Base-by-base conservation (phyloP, 2,888 invertebrate genomes). In the Nasonovia ribisnigri region DNA sequence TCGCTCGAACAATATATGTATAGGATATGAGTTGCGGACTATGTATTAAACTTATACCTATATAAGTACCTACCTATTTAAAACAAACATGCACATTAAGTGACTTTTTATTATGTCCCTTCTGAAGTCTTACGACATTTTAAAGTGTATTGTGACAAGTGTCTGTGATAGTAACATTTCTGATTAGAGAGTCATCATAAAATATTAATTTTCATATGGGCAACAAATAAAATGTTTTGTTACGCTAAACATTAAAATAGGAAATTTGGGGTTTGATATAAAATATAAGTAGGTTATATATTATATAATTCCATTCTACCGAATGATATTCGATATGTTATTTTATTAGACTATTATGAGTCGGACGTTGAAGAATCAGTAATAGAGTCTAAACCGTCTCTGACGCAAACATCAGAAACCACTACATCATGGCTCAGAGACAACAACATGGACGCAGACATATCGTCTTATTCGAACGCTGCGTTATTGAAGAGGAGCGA, bases 391-490 rank as follows among this genome's bases (percentile, higher is more conserved):
- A 94, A 94, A 94, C 98, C 98, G 8, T 96, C 96, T 26, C 95
- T 97, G 54, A 96, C 96, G 95, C 98, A 98, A 96, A 98, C 98
- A 96, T 98, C 98, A n/a, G 98, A 98, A 96, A 98, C 98, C 86
- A 98, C 98, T 93, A 98, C 98, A 67, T 98, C 98, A 16, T 99
- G 99, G 99, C 96, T 99, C 95, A 97, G 98, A 94, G 98, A 99
- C 95, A 97, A 98, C 95, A 98, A 98, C 95, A 98, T 99, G 98
- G 99, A 99, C 96, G 98, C 99, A 5, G 98, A 98, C 95, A 98
- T 99, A 95, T 97, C 97, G 95, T 98, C 98, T 87, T 99, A 99
- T 96, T 98, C 98, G n/a, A 97, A 98, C 95, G 98, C 98, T 95
- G 97, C 97, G 94, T 96, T 99, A 92, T 96, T 98, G 92, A 97